Percentiles rank a stretch among this genome's conserved stretches.
phyloP scores from a whole-genome alignment of 2,797 vertebrate species.

The Pipistrellus kuhlii region DNA sequence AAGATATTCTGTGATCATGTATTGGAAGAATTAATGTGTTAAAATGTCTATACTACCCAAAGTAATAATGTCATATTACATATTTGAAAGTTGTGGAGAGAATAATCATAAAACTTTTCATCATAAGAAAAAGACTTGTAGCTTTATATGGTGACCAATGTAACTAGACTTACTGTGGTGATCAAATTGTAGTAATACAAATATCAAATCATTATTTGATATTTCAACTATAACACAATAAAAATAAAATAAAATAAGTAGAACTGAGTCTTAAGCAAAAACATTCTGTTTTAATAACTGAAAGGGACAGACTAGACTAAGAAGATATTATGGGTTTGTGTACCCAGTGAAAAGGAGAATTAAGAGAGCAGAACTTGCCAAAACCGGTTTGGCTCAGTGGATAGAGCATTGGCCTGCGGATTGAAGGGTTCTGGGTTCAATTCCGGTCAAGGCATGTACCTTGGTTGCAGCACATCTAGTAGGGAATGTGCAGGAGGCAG shows the following conservation, averaged over 20 bases:
- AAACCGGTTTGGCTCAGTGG: too few relatives aligned
- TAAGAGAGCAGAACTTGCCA: background rate
- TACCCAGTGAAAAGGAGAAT: conserved; percentile 34
- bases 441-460: too few relatives aligned
- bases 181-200: background rate
- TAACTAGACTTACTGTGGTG: background rate
- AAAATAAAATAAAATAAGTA: background rate
- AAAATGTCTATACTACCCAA: background rate
- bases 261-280: background rate
- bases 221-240: background rate
- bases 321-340: background rate
- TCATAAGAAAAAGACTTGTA: background rate
- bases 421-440: too few relatives aligned
- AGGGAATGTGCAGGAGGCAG: too few relatives aligned
- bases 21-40: background rate
- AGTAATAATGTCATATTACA: background rate
- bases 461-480: too few relatives aligned
- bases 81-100: background rate
- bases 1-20: background rate
- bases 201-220: background rate
- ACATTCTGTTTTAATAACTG: background rate
- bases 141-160: background rate
- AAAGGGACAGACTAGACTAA: conserved; percentile 17
- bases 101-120: background rate
- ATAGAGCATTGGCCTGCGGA: too few relatives aligned